These are phyloP conservation scores for Euplagia quadripunctaria DNA, from an alignment of 2,888 invertebrate species.

Conservation along the genomic window DNA sequence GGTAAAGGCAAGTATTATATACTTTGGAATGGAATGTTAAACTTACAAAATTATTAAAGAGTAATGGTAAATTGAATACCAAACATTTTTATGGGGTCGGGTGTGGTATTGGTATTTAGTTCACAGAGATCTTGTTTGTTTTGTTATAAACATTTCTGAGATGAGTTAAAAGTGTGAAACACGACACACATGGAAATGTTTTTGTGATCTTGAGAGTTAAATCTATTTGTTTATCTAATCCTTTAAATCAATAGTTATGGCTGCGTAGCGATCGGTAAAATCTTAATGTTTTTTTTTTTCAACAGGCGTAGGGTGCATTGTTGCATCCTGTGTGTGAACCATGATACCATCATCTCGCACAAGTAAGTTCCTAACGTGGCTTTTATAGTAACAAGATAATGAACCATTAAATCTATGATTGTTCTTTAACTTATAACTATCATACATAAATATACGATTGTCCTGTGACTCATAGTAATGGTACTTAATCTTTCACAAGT, in stretches of 20 bases:
- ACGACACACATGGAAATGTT: slow-evolving; percentile 56
- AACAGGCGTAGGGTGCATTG: slow-evolving; percentile 88
- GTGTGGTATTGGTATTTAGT: slow-evolving; percentile 84
- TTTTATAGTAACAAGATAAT: not conserved
- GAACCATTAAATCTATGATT: slow-evolving; percentile 17
- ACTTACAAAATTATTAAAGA: slow-evolving; percentile 5
- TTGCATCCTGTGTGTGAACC: slow-evolving; percentile 89
- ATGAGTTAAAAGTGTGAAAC: slow-evolving; percentile 58
- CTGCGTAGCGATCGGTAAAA: slow-evolving; percentile 60
- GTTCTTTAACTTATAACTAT: slow-evolving; percentile 14
- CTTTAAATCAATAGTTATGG: slow-evolving; percentile 64
- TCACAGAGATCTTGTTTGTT: slow-evolving; percentile 80
- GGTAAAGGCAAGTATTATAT: slow-evolving; percentile 64
- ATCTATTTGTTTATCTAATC: slow-evolving; percentile 37
- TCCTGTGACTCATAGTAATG: slow-evolving; percentile 11
- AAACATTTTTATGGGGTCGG: slow-evolving; percentile 61
- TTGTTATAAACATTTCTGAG: slow-evolving; percentile 69
- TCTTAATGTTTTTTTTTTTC: slow-evolving; percentile 68
- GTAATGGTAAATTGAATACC: slow-evolving; percentile 51
- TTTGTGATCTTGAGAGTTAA: slow-evolving; percentile 47
- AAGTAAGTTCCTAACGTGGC: slow-evolving; percentile 88
- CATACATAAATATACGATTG: not conserved
- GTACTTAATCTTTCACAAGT: not conserved
- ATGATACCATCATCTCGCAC: slow-evolving; percentile 94
- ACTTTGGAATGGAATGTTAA: slow-evolving; percentile 16